These are phyloP conservation scores for Epinephelus awoara DNA, from an alignment of 2,797 vertebrate genomes.

Conservation along the genomic window DNA sequence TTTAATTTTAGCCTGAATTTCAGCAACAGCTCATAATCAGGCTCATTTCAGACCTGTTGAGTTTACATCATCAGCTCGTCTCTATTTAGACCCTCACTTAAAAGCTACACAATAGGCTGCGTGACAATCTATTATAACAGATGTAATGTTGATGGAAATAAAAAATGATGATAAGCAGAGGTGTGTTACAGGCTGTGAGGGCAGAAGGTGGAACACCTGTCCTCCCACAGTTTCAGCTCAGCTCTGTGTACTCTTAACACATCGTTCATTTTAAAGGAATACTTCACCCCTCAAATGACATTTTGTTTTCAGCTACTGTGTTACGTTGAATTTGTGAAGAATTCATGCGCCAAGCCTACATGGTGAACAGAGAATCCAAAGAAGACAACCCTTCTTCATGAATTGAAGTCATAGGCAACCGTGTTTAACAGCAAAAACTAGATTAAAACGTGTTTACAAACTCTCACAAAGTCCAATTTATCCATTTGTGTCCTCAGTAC, in stretches of 20 bases:
- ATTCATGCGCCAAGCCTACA: no score
- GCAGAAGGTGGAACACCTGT: slow-evolving; percentile 5
- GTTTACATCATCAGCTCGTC: slow-evolving; percentile 19
- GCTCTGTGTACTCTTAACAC: background rate
- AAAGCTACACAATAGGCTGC: slow-evolving; percentile 6
- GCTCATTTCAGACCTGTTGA: background rate
- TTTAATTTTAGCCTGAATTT: slow-evolving; percentile 6
- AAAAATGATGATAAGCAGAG: slow-evolving; percentile 15
- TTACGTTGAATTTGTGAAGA: no score
- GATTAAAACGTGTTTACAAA: no score
- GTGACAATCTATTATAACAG: background rate
- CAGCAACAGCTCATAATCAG: slow-evolving; percentile 33
- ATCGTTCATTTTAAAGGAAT: background rate
- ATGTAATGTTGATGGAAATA: background rate
- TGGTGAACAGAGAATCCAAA: no score
- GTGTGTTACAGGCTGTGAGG: background rate
- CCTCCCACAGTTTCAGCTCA: background rate
- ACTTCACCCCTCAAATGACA: no score
- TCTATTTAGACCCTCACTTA: slow-evolving; percentile 4
- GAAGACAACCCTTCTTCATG: no score
- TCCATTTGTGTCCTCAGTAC: no score
- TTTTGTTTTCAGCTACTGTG: no score
- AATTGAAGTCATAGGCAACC: no score
- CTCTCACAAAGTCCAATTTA: no score
- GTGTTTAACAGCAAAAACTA: no score